Percentiles rank a stretch among this genome's conserved stretches.
phyloP scores from a whole-genome alignment of 2,888 invertebrate genomes.

The Smittia aterrima region DNA sequence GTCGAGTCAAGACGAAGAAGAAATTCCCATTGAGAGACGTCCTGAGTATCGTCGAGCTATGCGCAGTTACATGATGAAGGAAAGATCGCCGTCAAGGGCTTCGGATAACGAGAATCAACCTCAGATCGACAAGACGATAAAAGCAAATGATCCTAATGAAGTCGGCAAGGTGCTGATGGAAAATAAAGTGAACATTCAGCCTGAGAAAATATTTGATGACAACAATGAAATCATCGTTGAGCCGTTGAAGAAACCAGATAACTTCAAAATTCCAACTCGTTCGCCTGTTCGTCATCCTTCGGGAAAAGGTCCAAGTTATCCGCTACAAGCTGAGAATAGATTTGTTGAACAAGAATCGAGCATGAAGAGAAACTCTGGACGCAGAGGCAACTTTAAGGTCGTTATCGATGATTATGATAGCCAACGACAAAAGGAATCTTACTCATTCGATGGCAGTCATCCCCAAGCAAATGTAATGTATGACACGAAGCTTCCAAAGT shows the following conservation, averaged over 20 bases:
- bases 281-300: slow-evolving; percentile 9
- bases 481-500: neutral
- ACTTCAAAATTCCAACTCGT: slow-evolving; percentile 37
- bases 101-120: neutral
- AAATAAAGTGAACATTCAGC: slow-evolving; percentile 31
- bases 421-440: neutral
- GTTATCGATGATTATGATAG: slow-evolving; percentile 9
- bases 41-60: slow-evolving; percentile 52
- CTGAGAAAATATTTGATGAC: slow-evolving; percentile 27
- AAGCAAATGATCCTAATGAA: slow-evolving; percentile 19
- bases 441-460: neutral
- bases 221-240: slow-evolving; percentile 36
- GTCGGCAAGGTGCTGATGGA: slow-evolving; percentile 27
- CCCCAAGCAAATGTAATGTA: neutral
- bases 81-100: slow-evolving; percentile 34
- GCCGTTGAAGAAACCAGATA: slow-evolving; percentile 6
- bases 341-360: slow-evolving; percentile 1
- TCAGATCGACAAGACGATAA: neutral
- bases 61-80: slow-evolving; percentile 31
- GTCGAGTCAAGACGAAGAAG: slow-evolving; percentile 30
- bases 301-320: slow-evolving; percentile 25
- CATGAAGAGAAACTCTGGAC: neutral
- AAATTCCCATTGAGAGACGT: slow-evolving; percentile 48
- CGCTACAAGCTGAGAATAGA: slow-evolving; percentile 24
- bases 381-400: slow-evolving; percentile 6